Evolutionary conservation across 1,140 invertebrate species (phyloP).

Genomic region (Scaptodrosophila lebanonensis): DNA sequence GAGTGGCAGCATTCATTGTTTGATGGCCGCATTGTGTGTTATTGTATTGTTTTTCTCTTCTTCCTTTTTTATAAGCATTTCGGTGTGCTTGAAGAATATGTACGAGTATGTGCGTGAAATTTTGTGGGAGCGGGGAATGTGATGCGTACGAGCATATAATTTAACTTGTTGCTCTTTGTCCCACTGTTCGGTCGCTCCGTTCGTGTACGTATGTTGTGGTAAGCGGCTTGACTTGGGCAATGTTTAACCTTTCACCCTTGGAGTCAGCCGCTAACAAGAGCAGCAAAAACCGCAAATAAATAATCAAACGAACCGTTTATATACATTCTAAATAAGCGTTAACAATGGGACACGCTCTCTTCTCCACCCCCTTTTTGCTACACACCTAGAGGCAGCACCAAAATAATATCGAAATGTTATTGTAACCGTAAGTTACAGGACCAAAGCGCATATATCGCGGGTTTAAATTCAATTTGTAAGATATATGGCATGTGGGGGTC

Average conservation of each 20-base stretch:
- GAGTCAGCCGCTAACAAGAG: slow-evolving; percentile 35
- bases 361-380: neutral
- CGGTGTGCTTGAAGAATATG: slow-evolving; percentile 51
- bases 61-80: slow-evolving; percentile 60
- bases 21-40: slow-evolving; percentile 23
- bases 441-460: no score
- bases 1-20: no score
- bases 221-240: slow-evolving; percentile 12
- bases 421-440: no score
- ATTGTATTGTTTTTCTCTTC: slow-evolving; percentile 54
- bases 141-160: neutral
- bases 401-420: no score
- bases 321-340: slow-evolving; percentile 46
- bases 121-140: slow-evolving; percentile 4
- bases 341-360: slow-evolving; percentile 11
- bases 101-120: slow-evolving; percentile 20
- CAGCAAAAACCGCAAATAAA: slow-evolving; percentile 31
- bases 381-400: no score
- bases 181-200: slow-evolving; percentile 21
- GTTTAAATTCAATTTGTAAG: slow-evolving; percentile 21
- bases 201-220: slow-evolving; percentile 13
- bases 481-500: neutral
- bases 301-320: slow-evolving; percentile 66
- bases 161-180: slow-evolving; percentile 61
- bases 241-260: slow-evolving; percentile 54